Percentiles rank a stretch among this genome's conserved stretches.
These are phyloP conservation scores for Diglossa cyanea DNA, from an alignment of 2,797 vertebrate species.

Conservation along the genomic window DNA sequence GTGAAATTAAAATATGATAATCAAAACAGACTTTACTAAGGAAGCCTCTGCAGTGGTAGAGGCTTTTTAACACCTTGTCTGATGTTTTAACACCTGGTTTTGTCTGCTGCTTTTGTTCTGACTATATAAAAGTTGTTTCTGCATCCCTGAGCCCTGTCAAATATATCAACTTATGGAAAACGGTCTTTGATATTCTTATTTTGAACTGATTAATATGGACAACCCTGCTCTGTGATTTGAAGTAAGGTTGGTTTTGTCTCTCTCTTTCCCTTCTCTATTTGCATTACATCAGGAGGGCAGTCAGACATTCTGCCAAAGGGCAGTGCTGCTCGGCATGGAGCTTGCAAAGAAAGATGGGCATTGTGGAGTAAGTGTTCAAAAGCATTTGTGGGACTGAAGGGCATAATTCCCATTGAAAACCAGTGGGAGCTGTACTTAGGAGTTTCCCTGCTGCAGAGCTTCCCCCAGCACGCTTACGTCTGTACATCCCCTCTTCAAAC, in stretches of 20 bases:
- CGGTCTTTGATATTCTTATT: neutral
- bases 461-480: neutral
- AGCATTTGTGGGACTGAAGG: neutral
- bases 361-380: neutral
- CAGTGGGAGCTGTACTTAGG: neutral
- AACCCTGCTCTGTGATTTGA: neutral
- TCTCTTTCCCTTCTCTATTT: neutral
- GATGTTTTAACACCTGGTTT: neutral
- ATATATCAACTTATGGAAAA: neutral
- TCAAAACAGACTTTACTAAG: neutral
- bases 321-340: rapidly evolving
- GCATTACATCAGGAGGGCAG: neutral
- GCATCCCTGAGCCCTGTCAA: neutral
- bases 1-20: neutral
- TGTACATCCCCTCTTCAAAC: neutral
- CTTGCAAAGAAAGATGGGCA: neutral
- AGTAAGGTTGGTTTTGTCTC: neutral
- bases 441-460: neutral
- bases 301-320: neutral
- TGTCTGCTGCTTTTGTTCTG: neutral
- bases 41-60: neutral
- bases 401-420: neutral
- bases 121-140: neutral
- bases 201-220: neutral
- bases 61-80: neutral